Evolutionary conservation across 2,888 invertebrate species (phyloP).

Genomic region (Xylophagus ater): DNA sequence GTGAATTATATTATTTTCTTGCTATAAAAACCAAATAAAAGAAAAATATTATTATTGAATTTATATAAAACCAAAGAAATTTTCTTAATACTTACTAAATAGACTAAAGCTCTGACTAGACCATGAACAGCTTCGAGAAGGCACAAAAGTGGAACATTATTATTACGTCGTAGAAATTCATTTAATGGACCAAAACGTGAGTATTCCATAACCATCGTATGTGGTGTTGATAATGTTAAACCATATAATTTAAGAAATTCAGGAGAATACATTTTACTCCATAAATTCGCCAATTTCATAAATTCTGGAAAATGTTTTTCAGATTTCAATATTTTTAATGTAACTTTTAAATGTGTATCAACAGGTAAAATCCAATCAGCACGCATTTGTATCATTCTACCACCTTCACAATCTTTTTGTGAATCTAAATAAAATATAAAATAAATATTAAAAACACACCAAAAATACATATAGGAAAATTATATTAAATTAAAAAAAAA

Average conservation of each 20-base stretch:
- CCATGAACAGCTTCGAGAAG: slow-evolving; percentile 72
- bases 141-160: slow-evolving; percentile 52
- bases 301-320: slow-evolving; percentile 59
- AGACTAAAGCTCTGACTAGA: slow-evolving; percentile 75
- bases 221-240: slow-evolving; percentile 61
- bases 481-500: background rate
- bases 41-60: slow-evolving; percentile 3
- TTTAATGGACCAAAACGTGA: slow-evolving; percentile 69
- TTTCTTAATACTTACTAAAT: slow-evolving; percentile 48
- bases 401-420: slow-evolving; percentile 49
- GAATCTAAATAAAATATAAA: slow-evolving; percentile 40
- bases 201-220: slow-evolving; percentile 73
- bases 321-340: slow-evolving; percentile 64
- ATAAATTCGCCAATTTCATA: slow-evolving; percentile 62
- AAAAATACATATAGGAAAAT: slow-evolving; percentile 2
- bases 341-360: slow-evolving; percentile 47
- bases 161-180: slow-evolving; percentile 38
- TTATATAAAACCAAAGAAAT: background rate
- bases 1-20: slow-evolving; percentile 71
- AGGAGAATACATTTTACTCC: slow-evolving; percentile 66
- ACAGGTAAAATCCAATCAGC: slow-evolving; percentile 68
- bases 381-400: slow-evolving; percentile 55
- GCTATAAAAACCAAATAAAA: slow-evolving; percentile 35
- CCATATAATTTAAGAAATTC: slow-evolving; percentile 69
- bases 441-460: slow-evolving; percentile 1